A percentile compares a stretch with the other conserved stretches of the same genome.
Conservation (phyloP, 1,140 invertebrate genomes). For the Drosophila ohnishii region DNA sequence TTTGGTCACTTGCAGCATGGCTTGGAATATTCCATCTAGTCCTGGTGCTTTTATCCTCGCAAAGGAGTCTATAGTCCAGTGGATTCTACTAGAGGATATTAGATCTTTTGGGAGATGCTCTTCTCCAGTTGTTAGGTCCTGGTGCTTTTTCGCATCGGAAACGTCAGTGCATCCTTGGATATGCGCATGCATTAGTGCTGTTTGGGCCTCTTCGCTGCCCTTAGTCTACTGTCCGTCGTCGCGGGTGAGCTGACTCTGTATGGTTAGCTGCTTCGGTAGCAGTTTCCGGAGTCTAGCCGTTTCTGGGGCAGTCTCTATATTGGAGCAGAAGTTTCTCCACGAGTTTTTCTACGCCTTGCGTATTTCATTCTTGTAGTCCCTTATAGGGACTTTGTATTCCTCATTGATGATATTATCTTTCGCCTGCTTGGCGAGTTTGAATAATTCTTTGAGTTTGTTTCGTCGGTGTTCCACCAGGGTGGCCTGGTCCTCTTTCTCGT, state of each 20-base stretch:
- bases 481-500: neutral
- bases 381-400: neutral
- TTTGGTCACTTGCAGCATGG: no score
- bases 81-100: no score
- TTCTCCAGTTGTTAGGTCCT: no score
- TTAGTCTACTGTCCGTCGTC: neutral
- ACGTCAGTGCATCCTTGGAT: no score
- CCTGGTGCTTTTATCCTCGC: no score
- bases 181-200: no score
- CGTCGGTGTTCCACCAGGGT: neutral
- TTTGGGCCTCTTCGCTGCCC: no score
- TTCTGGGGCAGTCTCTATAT: neutral
- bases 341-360: neutral
- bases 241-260: neutral
- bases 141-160: no score
- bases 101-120: no score
- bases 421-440: neutral
- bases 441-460: no score
- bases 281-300: neutral
- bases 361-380: neutral
- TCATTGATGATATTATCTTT: neutral
- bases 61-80: no score
- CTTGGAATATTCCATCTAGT: no score
- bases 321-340: neutral
- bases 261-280: neutral